Evolutionary conservation across 2,113 vertebrate species (phyloP), one percentile per base, ranked within the genome.

Genomic region (Pao palembangensis): DNA sequence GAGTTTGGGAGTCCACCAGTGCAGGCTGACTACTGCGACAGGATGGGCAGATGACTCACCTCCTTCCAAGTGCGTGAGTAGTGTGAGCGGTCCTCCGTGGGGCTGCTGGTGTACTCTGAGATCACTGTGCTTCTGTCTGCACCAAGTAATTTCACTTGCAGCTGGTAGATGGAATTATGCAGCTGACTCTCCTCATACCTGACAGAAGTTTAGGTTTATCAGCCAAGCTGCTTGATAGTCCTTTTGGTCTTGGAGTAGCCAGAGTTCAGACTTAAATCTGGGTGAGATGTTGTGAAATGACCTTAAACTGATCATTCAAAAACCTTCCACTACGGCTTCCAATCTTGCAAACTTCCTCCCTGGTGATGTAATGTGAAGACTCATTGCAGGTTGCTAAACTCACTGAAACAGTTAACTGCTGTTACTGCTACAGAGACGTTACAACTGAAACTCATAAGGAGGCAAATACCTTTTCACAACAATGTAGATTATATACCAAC

Each of bases 121-220:
- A 94, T 88, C 56, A 93, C 76, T 0, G 89, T 91, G 65, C 54
- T 78, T 42, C 84, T 79, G 71, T 94, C 92, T 0, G 84, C 86
- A 0, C 81, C 92, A 71, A 95, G 83, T 49, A 95, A 63, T 87
- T 86, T 92, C 7, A 93, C 92, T 0, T 91, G 89, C 52, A 95
- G 89, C 82, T 93, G 81, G 14, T 93, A 95, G 66, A 95, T 91
- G 8, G 69, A 83, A 0, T 51, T 0, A 19, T 93, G 88, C 58
- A 95, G 64, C 58, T 87, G 90, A 78, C 88, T 94, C 86, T 94
- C 92, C 75, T 95, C 94, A 16, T 90, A 95, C 92, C 93, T 95
- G 41, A 75, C 8, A 61, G 2, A 28, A 10, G 43, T n/a, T n/a
- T 28, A 38, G 21, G 21, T 51, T 51, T 25, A 10, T 51, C 1